Base-by-base conservation (phyloP, 2,888 invertebrate genomes). In the Troglohyphantes excavatus region DNA sequence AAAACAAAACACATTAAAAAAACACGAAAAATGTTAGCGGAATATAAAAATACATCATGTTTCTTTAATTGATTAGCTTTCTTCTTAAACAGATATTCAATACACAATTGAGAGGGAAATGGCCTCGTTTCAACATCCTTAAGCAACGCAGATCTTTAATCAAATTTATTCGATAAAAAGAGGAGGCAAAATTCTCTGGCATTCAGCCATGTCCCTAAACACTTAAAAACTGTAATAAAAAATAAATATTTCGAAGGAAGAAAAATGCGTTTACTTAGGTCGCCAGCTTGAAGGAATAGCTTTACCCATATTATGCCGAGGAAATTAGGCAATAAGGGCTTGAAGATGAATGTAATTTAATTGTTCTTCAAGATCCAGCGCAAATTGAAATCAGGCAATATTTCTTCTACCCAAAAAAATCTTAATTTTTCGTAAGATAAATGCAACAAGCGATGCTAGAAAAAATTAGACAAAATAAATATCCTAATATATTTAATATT, bases 331-430 rank as follows among this genome's bases (percentile, higher is more conserved):
- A 67, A 17, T 21, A n/a, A 19, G 19, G 17, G 27, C 29, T 61
- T 11, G 2, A n/a, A 61, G 61, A 76, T 61, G 21, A 76, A 70
- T 61, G 23, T 76, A 76, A 76, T 61, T 76, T 61, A 76, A 76
- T 76, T 76, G 75, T 76, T 61, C 23, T 61, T n/a, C 33, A 33
- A 59, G 61, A 76, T 76, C 75, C 19, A 19, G 61, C n/a, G 29
- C 75, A 76, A 76, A 61, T 61, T 76, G 33, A 61, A 76, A 53
- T 33, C 33, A 9, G 6, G 5, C 61, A 19, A 61, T 27, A 61
- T 21, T 61, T 13, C 27, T 61, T n/a, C 68, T n/a, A 26, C 17
- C 19, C 11, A 33, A 33, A 76, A 59, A 27, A 19, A 76, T 63
- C 53, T 26, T 29, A 11, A 21, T 76, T n/a, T 33, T 73, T 72